Evolutionary conservation across 2,888 invertebrate genomes (phyloP).

Genomic region (Drosophila falleni): DNA sequence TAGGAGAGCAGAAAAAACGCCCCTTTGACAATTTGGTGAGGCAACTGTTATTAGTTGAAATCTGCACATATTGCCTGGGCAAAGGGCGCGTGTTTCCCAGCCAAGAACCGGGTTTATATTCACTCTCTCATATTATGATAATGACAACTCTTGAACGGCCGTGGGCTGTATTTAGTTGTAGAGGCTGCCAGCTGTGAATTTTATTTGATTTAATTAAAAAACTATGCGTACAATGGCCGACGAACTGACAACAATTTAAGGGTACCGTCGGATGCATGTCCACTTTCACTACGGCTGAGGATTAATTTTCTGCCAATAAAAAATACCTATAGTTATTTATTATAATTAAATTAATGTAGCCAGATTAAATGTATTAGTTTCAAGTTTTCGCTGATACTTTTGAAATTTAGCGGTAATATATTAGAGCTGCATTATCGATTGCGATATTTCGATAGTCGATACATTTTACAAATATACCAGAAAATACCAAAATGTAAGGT

Average conservation of each 20-base stretch:
- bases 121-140: constrained; percentile 48
- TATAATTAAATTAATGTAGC: background rate
- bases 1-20: constrained; percentile 53
- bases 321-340: background rate
- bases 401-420: constrained; percentile 11
- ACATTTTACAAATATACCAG: constrained; percentile 13
- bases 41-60: constrained; percentile 77
- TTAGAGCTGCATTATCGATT: constrained; percentile 9
- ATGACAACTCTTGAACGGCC: constrained; percentile 60
- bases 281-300: background rate
- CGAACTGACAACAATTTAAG: constrained; percentile 27
- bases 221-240: constrained; percentile 58
- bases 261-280: background rate
- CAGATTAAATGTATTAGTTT: background rate
- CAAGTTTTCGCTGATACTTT: background rate
- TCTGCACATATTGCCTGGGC: constrained; percentile 54
- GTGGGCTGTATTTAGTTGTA: constrained; percentile 53
- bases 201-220: constrained; percentile 79
- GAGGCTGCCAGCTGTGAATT: constrained; percentile 74
- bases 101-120: constrained; percentile 50
- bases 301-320: background rate
- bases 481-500: constrained; percentile 11
- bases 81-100: constrained; percentile 73
- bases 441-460: constrained; percentile 16
- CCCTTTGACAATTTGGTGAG: constrained; percentile 61